These are phyloP conservation scores for Mirounga angustirostris DNA, from an alignment of 2,113 vertebrate genomes.

Conservation along the genomic window DNA sequence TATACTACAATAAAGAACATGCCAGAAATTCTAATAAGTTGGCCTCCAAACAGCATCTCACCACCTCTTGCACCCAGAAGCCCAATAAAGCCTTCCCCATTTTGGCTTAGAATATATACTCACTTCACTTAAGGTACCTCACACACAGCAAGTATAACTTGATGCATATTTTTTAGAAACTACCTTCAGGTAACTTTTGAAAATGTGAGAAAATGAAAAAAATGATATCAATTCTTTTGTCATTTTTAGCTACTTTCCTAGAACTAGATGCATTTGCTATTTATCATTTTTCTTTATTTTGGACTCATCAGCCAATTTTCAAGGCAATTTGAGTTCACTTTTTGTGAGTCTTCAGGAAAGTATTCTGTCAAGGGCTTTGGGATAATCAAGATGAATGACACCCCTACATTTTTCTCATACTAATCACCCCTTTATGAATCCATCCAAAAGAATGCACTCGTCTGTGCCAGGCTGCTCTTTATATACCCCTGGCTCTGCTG, in stretches of 20 bases:
- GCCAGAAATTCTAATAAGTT: background rate
- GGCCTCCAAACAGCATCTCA: background rate
- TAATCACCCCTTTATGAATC: conserved; percentile 49
- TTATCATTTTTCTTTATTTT: conserved; percentile 56
- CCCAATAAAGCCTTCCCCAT: background rate
- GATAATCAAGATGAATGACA: conserved; percentile 66
- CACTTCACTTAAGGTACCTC: background rate
- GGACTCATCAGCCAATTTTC: conserved; percentile 52
- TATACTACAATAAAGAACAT: background rate
- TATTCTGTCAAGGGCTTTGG: conserved; percentile 56
- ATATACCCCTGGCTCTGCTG: background rate
- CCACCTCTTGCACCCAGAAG: background rate
- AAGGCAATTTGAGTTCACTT: conserved; percentile 69
- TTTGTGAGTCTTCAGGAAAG: conserved; percentile 62
- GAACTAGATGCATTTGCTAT: conserved; percentile 32
- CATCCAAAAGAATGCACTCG: background rate
- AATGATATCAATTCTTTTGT: background rate
- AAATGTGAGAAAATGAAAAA: conserved; percentile 47
- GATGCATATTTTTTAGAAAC: background rate
- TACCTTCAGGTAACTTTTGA: conserved; percentile 52
- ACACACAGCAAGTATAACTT: background rate
- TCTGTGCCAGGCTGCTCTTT: background rate
- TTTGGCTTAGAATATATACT: background rate
- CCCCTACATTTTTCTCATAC: conserved; percentile 28
- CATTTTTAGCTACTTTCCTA: conserved; percentile 52